Base-by-base conservation (phyloP, 1,140 invertebrate species). In the Cylas formicarius region DNA sequence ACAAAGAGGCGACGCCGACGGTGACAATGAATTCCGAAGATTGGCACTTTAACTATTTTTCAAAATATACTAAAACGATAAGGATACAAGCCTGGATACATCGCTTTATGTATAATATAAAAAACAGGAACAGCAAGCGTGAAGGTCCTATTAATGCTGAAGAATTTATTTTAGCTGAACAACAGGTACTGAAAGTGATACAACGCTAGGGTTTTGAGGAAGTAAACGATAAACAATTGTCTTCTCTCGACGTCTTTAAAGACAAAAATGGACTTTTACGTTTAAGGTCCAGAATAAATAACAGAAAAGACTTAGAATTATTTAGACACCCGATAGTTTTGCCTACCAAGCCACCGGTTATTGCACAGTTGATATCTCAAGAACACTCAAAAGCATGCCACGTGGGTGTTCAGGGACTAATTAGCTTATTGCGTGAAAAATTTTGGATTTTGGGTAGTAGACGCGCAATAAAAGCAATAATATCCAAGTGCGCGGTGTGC, bases 401-500 rank as follows among this genome's bases (percentile, higher is more conserved):
- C 41, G 28, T 43, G n/a, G 45, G 38, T 10, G 35, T 29, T 13
- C 41, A 55, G 34, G 27, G 16, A 21, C 19, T 54, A 6, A 11
- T 56, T n/a, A 40, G 28, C 26, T 34, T 38, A 26, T 19, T 53
- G 9, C 23, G 60, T 16, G 56, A 61, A 39, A 38, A 39, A 36
- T 57, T 48, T 38, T 62, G 61, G 60, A n/a, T n/a, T n/a, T 35
- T 57, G 5, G 44, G 49, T 5, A 44, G 48, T 8, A 24, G 57
- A 20, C 32, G 55, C 44, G 39, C 47, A 10, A 44, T 67, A 2
- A 35, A 44, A 14, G 26, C 26, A 4, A 45, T 61, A 14, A 50
- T 67, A 8, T 10, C 13, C n/a, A 52, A 38, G 14, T 67, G 63
- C 36, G 44, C 55, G 13, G 24, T 45, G 22, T 66, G 62, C 49